Evolutionary conservation across 2,797 vertebrate species (phyloP).

Genomic region (Amblyopsis hoosieri): DNA sequence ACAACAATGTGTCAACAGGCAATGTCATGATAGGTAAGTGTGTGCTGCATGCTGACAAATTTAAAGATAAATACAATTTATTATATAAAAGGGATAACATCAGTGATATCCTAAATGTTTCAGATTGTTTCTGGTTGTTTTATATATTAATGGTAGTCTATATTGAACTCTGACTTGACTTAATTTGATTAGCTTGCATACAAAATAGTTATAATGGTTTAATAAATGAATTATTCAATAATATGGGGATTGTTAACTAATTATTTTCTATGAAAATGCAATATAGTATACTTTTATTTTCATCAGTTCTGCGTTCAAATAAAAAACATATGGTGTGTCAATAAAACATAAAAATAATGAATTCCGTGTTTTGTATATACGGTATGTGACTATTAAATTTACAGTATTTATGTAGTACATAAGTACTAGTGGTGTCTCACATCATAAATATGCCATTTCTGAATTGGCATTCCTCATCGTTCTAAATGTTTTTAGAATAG

Average conservation of each 20-base stretch:
- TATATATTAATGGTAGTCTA: neutral
- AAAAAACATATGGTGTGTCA: too few species aligned
- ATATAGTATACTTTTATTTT: too few species aligned
- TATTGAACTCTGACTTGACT: too few species aligned
- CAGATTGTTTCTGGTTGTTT: neutral
- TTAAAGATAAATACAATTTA: neutral
- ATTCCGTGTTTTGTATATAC: too few species aligned
- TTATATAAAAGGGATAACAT: too few species aligned
- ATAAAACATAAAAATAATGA: too few species aligned
- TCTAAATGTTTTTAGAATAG: constrained; percentile 57
- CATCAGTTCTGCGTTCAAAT: too few species aligned
- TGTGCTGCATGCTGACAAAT: neutral
- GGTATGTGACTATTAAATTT: constrained; percentile 23
- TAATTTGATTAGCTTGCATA: too few species aligned
- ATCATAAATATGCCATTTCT: constrained; percentile 35
- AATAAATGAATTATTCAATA: too few species aligned
- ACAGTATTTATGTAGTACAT: neutral
- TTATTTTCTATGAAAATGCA: too few species aligned
- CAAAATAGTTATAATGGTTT: too few species aligned
- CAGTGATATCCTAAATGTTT: neutral
- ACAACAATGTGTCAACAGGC: constrained; percentile 2
- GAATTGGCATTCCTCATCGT: constrained; percentile 31
- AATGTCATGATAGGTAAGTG: constrained; percentile 48
- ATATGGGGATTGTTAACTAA: too few species aligned
- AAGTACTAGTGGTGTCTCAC: constrained; percentile 24